Conservation (phyloP, 2,113 vertebrate genomes). For the Erythrolamprus reginae region DNA sequence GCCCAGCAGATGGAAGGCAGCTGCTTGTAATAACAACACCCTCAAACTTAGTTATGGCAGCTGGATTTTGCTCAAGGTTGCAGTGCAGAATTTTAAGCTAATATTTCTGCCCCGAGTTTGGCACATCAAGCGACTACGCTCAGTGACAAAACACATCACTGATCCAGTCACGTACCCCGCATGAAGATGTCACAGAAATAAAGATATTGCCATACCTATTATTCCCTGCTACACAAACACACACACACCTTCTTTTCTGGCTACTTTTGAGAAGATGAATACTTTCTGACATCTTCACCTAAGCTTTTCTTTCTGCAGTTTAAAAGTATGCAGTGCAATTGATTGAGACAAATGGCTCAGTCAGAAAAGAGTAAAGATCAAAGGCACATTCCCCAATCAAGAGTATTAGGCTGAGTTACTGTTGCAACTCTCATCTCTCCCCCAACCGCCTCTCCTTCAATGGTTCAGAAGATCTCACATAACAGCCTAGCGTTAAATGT, state of each 20-base stretch:
- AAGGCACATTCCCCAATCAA: background rate
- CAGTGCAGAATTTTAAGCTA: background rate
- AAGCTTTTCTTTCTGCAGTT: background rate
- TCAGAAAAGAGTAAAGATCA: background rate
- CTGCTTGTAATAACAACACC: background rate
- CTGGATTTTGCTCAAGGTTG: background rate
- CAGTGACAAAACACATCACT: background rate
- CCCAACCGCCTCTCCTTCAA: background rate
- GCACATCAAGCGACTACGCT: background rate
- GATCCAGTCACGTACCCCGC: background rate
- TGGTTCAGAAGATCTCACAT: background rate
- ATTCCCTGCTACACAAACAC: no score
- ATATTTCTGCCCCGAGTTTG: background rate
- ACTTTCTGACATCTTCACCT: background rate
- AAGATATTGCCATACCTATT: background rate
- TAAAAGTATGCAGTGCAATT: background rate
- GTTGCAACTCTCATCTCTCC: background rate
- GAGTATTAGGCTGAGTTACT: background rate
- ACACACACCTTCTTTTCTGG: background rate
- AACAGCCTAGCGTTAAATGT: constrained; percentile 15
- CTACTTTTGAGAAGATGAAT: background rate
- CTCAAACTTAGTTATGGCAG: background rate
- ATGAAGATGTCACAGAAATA: background rate
- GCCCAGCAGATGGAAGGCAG: background rate
- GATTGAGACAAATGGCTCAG: background rate